These are phyloP conservation scores for Cotesia vestalis DNA, from an alignment of 1,140 invertebrate genomes.

Conservation along the genomic window DNA sequence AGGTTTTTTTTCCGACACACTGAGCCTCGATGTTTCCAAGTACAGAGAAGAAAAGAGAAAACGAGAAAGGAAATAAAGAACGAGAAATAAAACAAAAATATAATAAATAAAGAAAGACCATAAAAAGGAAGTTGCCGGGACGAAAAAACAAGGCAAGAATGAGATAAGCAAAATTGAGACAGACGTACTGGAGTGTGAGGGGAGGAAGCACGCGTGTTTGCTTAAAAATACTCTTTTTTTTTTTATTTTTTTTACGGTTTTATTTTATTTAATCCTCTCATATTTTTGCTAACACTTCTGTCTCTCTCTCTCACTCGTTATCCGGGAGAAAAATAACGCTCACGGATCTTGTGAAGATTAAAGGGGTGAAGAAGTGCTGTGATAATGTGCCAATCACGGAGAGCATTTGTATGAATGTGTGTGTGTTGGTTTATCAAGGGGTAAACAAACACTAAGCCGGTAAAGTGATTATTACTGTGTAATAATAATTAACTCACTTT, in stretches of 20 bases:
- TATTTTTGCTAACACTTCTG: not conserved
- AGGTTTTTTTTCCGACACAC: slow-evolving; percentile 25
- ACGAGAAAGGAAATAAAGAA: slow-evolving; percentile 18
- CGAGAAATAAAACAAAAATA: slow-evolving; percentile 10
- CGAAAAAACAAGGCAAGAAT: not conserved
- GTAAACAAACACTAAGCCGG: not conserved
- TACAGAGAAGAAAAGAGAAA: slow-evolving; percentile 10
- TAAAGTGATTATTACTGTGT: too few species aligned
- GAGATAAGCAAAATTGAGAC: slow-evolving; percentile 42
- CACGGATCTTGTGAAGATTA: not conserved
- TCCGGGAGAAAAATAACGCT: slow-evolving; percentile 12
- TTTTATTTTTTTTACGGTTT: slow-evolving; percentile 1
- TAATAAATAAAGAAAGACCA: slow-evolving; percentile 14
- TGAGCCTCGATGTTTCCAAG: slow-evolving; percentile 9
- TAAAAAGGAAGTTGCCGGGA: slow-evolving; percentile 7
- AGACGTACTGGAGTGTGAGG: slow-evolving; percentile 37
- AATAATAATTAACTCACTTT: slow-evolving; percentile 19
- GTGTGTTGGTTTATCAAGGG: not conserved
- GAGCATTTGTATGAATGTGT: not conserved
- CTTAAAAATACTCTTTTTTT: slow-evolving; percentile 17
- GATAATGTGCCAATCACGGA: slow-evolving; percentile 41
- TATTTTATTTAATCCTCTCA: slow-evolving; percentile 10
- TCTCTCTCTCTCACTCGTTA: slow-evolving; percentile 12
- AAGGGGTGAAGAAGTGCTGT: slow-evolving; percentile 28
- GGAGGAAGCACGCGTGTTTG: slow-evolving; percentile 28